A percentile compares a stretch with the other conserved stretches of the same genome.
Conservation (phyloP, 1,140 invertebrate genomes). For the Monochamus saltuarius region DNA sequence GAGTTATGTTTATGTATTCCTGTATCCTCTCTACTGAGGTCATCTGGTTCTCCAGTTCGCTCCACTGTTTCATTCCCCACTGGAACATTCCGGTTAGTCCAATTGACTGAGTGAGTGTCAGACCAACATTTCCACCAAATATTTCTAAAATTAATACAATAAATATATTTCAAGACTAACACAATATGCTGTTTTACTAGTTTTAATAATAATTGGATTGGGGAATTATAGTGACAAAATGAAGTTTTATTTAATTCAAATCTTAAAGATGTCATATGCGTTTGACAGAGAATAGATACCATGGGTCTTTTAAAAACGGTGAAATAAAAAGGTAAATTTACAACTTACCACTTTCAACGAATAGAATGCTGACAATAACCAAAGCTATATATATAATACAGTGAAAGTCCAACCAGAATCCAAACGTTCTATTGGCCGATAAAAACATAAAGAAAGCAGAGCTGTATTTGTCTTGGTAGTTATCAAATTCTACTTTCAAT, state of each 20-base stretch:
- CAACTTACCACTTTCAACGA: constrained; percentile 51
- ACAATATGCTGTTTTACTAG: too few species aligned
- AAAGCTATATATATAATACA: constrained; percentile 66
- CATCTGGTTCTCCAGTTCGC: constrained; percentile 80
- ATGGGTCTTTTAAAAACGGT: too few species aligned
- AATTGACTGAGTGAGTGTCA: constrained; percentile 77
- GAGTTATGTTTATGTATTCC: constrained; percentile 68
- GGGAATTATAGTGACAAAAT: too few species aligned
- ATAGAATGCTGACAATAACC: constrained; percentile 59
- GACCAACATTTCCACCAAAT: constrained; percentile 67
- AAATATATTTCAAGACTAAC: too few species aligned
- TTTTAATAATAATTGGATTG: too few species aligned
- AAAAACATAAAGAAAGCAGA: constrained; percentile 68
- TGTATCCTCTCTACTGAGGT: constrained; percentile 75
- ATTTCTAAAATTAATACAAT: constrained; percentile 47
- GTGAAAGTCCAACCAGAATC: constrained; percentile 63
- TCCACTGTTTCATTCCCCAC: constrained; percentile 78
- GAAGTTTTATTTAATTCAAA: too few species aligned
- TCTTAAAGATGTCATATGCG: too few species aligned
- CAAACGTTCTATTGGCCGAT: constrained; percentile 61
- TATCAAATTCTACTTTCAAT: constrained; percentile 72
- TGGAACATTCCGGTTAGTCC: constrained; percentile 77
- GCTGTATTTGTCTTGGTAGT: constrained; percentile 58
- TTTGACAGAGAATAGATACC: too few species aligned
- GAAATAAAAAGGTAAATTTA: too few species aligned